Conservation (phyloP, 2,113 vertebrate genomes). For the Nothobranchius furzeri region DNA sequence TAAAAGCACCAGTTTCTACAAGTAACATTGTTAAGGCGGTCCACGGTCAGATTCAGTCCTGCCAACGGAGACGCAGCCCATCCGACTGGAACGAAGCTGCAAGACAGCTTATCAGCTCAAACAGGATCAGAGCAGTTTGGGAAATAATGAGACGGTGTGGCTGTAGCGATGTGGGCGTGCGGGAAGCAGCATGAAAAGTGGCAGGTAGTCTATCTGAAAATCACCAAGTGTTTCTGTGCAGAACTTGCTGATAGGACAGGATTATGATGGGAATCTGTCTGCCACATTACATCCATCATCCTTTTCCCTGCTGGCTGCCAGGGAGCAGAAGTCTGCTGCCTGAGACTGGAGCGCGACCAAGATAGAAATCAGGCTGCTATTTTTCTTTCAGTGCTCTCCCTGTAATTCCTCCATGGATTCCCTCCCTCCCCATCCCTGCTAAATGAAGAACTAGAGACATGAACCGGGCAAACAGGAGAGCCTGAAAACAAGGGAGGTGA, state of each 20-base stretch:
- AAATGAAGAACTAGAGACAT: conserved; percentile 44
- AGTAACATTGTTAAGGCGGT: neutral
- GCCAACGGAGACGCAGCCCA: conserved; percentile 8
- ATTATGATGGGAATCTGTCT: conserved; percentile 59
- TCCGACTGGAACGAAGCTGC: conserved; percentile 13
- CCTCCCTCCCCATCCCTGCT: conserved; percentile 17
- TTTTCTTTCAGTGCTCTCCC: conserved; percentile 42
- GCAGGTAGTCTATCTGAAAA: conserved; percentile 46
- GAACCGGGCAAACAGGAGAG: conserved; percentile 26
- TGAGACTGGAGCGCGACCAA: conserved; percentile 37
- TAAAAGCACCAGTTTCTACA: neutral
- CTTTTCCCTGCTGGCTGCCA: conserved; percentile 36
- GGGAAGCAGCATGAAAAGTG: conserved; percentile 41
- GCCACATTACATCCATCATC: conserved; percentile 60
- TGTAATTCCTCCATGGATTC: conserved; percentile 41
- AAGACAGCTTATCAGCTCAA: conserved; percentile 18
- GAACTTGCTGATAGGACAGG: conserved; percentile 50
- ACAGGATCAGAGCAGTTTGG: conserved; percentile 22
- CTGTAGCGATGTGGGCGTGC: conserved; percentile 31
- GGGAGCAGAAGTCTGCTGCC: conserved; percentile 29
- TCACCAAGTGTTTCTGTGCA: conserved; percentile 25
- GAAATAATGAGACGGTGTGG: conserved; percentile 52
- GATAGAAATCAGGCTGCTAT: conserved; percentile 58
- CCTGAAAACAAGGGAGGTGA: conserved; percentile 21
- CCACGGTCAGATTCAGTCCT: neutral